Conservation (phyloP, 2,797 vertebrate genomes). For the Artibeus jamaicensis region DNA sequence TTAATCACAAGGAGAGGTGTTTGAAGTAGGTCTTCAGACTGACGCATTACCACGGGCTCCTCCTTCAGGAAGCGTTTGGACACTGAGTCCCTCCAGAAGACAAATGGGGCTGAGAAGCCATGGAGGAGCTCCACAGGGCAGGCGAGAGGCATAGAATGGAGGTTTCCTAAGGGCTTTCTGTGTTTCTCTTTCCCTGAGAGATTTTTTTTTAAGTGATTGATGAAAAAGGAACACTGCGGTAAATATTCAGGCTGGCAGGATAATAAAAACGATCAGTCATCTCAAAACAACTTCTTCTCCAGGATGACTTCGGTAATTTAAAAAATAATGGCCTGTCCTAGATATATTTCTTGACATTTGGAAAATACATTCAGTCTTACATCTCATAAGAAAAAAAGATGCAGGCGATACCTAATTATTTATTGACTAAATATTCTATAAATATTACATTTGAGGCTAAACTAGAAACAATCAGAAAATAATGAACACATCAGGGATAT, state of each 20-base stretch:
- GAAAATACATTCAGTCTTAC: slow-evolving; percentile 25
- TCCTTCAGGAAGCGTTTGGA: neutral
- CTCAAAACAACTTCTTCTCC: slow-evolving; percentile 49
- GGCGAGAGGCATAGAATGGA: neutral
- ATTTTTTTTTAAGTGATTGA: neutral
- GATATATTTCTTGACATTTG: slow-evolving; percentile 28
- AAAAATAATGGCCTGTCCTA: slow-evolving; percentile 39
- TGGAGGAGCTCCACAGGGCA: neutral
- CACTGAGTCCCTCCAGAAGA: neutral
- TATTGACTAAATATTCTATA: slow-evolving; percentile 30
- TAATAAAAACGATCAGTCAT: slow-evolving; percentile 57
- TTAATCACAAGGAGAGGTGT: neutral
- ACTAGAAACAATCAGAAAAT: slow-evolving; percentile 26
- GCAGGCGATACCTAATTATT: slow-evolving; percentile 28
- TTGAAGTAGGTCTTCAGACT: neutral
- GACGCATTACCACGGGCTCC: neutral
- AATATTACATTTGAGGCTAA: slow-evolving; percentile 3
- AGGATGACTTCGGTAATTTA: slow-evolving; percentile 53
- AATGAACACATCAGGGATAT: neutral
- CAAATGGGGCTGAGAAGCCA: neutral
- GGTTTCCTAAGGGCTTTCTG: neutral
- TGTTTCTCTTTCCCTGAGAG: neutral
- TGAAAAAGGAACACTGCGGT: neutral
- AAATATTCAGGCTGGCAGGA: slow-evolving; percentile 6
- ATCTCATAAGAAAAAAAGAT: slow-evolving; percentile 1